Conservation (phyloP, 2,888 invertebrate genomes). For the Pollenia labialis region DNA sequence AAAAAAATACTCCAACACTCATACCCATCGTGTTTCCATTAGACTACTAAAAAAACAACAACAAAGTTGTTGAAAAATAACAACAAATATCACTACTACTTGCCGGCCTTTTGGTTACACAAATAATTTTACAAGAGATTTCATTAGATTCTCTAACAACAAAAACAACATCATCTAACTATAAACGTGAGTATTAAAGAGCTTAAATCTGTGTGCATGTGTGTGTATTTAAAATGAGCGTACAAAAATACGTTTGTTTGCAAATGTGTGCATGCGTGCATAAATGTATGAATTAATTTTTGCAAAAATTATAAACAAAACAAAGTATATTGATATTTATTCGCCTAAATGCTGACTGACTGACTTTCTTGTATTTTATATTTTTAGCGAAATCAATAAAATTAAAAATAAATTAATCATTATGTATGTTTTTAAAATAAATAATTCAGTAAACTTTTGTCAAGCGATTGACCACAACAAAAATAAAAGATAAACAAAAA, state of each 20-base stretch:
- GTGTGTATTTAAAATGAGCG: conserved; percentile 34
- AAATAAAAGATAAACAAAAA: conserved; percentile 16
- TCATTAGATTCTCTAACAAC: conserved; percentile 54
- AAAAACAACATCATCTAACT: conserved; percentile 33
- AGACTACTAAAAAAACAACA: conserved; percentile 1
- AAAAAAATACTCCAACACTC: conserved; percentile 8
- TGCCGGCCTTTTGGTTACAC: conserved; percentile 52
- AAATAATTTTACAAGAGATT: conserved; percentile 32
- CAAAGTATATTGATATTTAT: conserved; percentile 6
- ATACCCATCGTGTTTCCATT: neutral
- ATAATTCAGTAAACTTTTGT: conserved; percentile 21
- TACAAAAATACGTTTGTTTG: neutral
- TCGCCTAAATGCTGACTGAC: conserved; percentile 19
- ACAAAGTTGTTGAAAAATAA: neutral
- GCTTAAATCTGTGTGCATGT: conserved; percentile 48
- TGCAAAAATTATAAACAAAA: conserved; percentile 28
- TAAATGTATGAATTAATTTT: neutral
- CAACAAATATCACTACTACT: conserved; percentile 8
- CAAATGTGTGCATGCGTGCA: conserved; percentile 2
- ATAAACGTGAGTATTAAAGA: conserved; percentile 46
- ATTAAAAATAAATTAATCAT: neutral
- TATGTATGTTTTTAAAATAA: neutral
- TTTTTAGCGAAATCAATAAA: conserved; percentile 26
- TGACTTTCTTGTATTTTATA: conserved; percentile 5
- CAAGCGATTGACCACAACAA: conserved; percentile 13